Evolutionary conservation across 2,888 invertebrate species (phyloP).

Genomic region (Aporophyla lueneburgensis): DNA sequence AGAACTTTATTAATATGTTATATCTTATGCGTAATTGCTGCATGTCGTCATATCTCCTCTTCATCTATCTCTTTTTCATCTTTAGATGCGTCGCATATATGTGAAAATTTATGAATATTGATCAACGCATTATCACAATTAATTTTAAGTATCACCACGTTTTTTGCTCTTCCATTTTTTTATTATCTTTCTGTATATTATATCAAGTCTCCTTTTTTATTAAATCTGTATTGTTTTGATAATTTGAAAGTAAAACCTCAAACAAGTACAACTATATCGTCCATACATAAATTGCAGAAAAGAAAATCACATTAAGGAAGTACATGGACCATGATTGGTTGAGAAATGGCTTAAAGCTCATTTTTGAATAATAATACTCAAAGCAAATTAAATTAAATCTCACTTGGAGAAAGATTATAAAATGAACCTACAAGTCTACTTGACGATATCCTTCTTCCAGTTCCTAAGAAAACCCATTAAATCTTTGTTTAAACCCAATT

Average conservation of each 20-base stretch:
- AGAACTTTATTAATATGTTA: not conserved
- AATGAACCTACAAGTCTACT: not conserved
- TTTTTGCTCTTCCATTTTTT: conserved; percentile 11
- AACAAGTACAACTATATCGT: conserved; percentile 22
- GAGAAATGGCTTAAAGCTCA: not conserved
- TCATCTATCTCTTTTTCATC: not conserved
- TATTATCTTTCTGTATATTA: not conserved
- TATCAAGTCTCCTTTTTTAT: not conserved
- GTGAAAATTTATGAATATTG: conserved; percentile 27
- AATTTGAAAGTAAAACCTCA: not conserved
- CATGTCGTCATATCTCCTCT: not conserved
- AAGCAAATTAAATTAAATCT: not conserved
- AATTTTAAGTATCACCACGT: conserved; percentile 51
- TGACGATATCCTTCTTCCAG: conserved; percentile 14
- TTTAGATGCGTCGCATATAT: not conserved
- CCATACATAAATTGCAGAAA: not conserved
- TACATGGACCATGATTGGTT: not conserved
- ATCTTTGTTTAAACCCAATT: conserved; percentile 5
- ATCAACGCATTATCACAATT: conserved; percentile 25
- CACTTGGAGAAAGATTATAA: not conserved
- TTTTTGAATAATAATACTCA: not conserved
- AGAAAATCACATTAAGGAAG: not conserved
- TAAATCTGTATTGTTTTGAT: not conserved
- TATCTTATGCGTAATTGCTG: not conserved
- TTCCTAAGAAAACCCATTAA: conserved; percentile 17